Evolutionary conservation across 2,113 vertebrate genomes (phyloP), one percentile per base, ranked within the genome.

Genomic region (Saccopteryx bilineata): DNA sequence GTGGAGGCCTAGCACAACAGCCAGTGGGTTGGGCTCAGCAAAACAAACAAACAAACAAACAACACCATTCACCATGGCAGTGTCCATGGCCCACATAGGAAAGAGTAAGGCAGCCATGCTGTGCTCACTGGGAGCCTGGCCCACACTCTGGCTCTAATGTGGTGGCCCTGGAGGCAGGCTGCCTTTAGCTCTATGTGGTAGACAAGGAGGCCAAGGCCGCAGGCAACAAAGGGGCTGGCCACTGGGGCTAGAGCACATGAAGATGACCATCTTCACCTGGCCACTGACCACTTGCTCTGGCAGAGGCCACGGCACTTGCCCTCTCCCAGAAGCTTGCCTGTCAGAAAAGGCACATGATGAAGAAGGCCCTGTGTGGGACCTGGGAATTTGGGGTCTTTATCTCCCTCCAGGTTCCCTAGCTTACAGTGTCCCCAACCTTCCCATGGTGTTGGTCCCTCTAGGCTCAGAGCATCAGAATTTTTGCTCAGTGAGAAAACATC

Each of bases 401-500:
- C 5, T 31, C 50, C 9, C 28, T 24, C 5, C 5, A 50, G 54
- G 74, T 1, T 31, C 65, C 54, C 21, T 54, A 54, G 31, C 18
- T 81, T 61, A 8, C 21, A 31, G 13, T 1, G 14, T 23, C 56
- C 79, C 91, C 66, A n/a, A 33, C 52, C 60, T 46, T 91, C 56
- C 89, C 63, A 58, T 86, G 63, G 81, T 0, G 7, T 72, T 31
- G 33, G 31, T 56, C 71, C 69, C 75, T 21, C 0, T 5, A 60
- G 63, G 21, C 78, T 85, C 63, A 46, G 65, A 84, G 56, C 71
- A 71, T 92, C 58, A 10, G 74, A 33, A 94, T 94, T 93, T 68
- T 75, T 96, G 69, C 75, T 68, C 81, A 8, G 2, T 94, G 87
- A 95, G 74, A 93, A 87, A 93, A 87, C 8, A 2, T 60, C 33